Conservation (phyloP, 2,113 vertebrate genomes). For the Prochilodus magdalenae region DNA sequence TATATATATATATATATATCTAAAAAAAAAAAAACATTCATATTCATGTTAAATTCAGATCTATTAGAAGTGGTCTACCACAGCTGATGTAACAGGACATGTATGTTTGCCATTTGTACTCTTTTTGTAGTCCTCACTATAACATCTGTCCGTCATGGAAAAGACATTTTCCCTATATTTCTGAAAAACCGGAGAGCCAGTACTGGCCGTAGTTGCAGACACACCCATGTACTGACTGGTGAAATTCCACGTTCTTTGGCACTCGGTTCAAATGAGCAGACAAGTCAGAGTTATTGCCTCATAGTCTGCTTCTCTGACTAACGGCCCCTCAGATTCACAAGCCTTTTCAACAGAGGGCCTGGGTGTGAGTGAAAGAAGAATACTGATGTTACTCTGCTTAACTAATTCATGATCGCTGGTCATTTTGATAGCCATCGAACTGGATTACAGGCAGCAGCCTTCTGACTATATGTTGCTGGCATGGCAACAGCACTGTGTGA, state of each 20-base stretch:
- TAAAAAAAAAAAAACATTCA: too few species aligned
- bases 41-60: too few species aligned
- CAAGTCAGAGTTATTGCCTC: not conserved
- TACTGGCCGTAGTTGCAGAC: too few species aligned
- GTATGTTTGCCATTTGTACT: too few species aligned
- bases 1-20: too few species aligned
- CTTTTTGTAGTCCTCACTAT: too few species aligned
- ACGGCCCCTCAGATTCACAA: not conserved
- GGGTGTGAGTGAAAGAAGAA: conserved; percentile 49
- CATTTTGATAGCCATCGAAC: not conserved
- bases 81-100: too few species aligned
- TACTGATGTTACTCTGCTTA: conserved; percentile 44
- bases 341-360: conserved; percentile 30
- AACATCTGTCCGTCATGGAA: too few species aligned
- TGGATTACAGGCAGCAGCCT: not conserved
- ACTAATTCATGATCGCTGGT: conserved; percentile 51
- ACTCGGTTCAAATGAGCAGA: not conserved
- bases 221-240: not conserved
- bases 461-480: not conserved
- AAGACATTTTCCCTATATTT: too few species aligned
- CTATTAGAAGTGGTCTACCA: too few species aligned
- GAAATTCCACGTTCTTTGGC: not conserved
- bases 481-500: not conserved
- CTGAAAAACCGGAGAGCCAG: too few species aligned
- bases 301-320: not conserved